A percentile compares a stretch with the other conserved stretches of the same genome.
These are phyloP conservation scores for Thunnus maccoyii DNA, from an alignment of 2,113 vertebrate species.

Conservation along the genomic window DNA sequence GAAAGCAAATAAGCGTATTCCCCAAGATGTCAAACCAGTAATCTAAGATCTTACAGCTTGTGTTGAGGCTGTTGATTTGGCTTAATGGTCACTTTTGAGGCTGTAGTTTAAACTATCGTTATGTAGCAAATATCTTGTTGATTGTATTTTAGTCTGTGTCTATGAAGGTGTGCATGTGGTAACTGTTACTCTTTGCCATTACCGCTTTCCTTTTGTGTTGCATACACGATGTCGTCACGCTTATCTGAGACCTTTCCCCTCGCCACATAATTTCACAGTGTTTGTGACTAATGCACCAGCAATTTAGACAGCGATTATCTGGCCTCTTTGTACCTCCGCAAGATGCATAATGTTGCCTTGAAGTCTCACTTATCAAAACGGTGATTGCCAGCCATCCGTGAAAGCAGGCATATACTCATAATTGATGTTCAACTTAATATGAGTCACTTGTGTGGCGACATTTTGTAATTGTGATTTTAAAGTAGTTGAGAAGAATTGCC, in stretches of 20 bases:
- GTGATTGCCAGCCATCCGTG: slow-evolving; percentile 12
- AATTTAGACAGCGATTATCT: slow-evolving; percentile 36
- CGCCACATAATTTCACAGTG: slow-evolving; percentile 28
- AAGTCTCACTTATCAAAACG: slow-evolving; percentile 43
- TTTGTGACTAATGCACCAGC: slow-evolving; percentile 54
- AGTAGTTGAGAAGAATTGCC: background rate
- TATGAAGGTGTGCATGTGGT: background rate
- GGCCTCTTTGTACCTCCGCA: slow-evolving; percentile 39
- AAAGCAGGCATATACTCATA: slow-evolving; percentile 10
- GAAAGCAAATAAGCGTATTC: too few species aligned
- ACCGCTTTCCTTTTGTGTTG: background rate
- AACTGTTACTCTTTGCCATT: background rate
- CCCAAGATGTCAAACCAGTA: background rate
- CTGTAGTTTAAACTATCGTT: background rate
- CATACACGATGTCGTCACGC: background rate
- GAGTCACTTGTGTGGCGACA: slow-evolving; percentile 22
- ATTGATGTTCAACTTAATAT: slow-evolving; percentile 21
- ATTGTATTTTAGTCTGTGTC: background rate
- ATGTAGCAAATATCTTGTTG: background rate
- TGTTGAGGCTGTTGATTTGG: background rate
- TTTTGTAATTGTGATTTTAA: slow-evolving; percentile 21
- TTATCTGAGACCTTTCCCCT: slow-evolving; percentile 23
- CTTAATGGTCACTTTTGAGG: background rate
- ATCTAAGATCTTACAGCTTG: background rate
- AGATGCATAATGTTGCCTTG: slow-evolving; percentile 42